Base-by-base conservation (phyloP, 2,888 invertebrate species). In the Schrankia costaestrigalis region DNA sequence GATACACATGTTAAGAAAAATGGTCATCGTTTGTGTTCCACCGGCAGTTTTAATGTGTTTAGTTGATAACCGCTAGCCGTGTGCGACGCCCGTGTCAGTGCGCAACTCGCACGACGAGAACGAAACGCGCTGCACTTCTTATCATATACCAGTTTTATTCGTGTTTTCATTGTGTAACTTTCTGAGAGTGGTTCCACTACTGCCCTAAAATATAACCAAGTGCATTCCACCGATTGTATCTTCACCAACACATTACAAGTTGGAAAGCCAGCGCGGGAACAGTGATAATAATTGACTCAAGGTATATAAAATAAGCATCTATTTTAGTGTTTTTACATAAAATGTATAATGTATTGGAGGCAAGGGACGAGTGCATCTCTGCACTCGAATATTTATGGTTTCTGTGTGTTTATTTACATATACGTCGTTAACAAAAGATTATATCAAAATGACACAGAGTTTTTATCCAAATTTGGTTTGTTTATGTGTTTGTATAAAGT, bases 61-160 rank as follows among this genome's bases (percentile, higher is more conserved):
- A 84, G 85, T 85, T 84, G 83, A 83, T 84, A 84, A 79, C 65
- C 71, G 72, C 52, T 64, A 49, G 62, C 61, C 76, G 80, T 52
- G 71, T 76, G 75, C 67, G 69, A 47, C 76, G 72, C 80, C 63
- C 71, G 85, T 72, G 72, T 69, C 46, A 44, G 44, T 46, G 59
- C 49, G 55, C 49, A 48, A 48, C 47, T 37, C 42, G 32, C 70
- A 59, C 60, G 58, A 56, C 42, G 47, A 57, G 36, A 40, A 29
- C 43, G 34, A 29, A 48, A 56, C 55, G 60, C 59, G 45, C 46
- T 54, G 41, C 57, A 53, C 46, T 35, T 49, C 52, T 60, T 61
- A 68, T 59, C 63, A 54, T 28, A 52, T 50, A 49, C 56, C 48
- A 47, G 56, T 56, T 56, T 53, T 38, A 39, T 53, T 39, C 39